A percentile compares a stretch with the other conserved stretches of the same genome.
Conservation (phyloP, 1,140 invertebrate species). For the Zaprionus tsacasi region DNA sequence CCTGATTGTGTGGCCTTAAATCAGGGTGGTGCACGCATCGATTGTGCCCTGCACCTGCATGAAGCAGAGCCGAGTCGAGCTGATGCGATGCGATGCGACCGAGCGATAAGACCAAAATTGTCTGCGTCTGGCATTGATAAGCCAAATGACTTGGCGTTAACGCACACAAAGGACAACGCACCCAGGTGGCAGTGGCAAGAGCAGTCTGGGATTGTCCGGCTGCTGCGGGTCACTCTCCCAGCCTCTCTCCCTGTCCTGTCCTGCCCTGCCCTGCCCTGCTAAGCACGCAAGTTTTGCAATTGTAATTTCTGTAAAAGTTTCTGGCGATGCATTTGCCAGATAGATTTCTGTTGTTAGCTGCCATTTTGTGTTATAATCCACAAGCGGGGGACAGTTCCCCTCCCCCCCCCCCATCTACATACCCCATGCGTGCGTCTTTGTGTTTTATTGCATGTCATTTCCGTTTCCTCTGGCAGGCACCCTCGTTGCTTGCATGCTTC, state of each 20-base stretch:
- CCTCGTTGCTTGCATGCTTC: slow-evolving; percentile 57
- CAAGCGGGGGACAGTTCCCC: slow-evolving; percentile 15
- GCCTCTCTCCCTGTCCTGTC: background rate
- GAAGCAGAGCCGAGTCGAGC: slow-evolving; percentile 1
- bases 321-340: slow-evolving; percentile 69
- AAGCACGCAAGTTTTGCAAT: slow-evolving; percentile 74
- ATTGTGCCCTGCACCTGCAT: slow-evolving; percentile 56
- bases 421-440: slow-evolving; percentile 67
- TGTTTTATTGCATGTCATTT: slow-evolving; percentile 84
- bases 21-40: slow-evolving; percentile 46
- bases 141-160: slow-evolving; percentile 80
- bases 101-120: slow-evolving; percentile 70
- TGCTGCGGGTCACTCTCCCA: slow-evolving; percentile 27
- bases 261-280: background rate
- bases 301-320: slow-evolving; percentile 76
- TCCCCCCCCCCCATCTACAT: background rate
- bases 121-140: slow-evolving; percentile 82
- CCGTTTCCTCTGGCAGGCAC: slow-evolving; percentile 62
- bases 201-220: background rate
- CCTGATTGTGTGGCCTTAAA: slow-evolving; percentile 39
- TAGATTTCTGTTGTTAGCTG: slow-evolving; percentile 79
- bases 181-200: background rate
- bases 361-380: slow-evolving; percentile 79
- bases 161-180: slow-evolving; percentile 60
- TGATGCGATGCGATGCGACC: slow-evolving; percentile 53